Conservation (phyloP, 1,140 invertebrate species). For the Brachionus rotundiformis region DNA sequence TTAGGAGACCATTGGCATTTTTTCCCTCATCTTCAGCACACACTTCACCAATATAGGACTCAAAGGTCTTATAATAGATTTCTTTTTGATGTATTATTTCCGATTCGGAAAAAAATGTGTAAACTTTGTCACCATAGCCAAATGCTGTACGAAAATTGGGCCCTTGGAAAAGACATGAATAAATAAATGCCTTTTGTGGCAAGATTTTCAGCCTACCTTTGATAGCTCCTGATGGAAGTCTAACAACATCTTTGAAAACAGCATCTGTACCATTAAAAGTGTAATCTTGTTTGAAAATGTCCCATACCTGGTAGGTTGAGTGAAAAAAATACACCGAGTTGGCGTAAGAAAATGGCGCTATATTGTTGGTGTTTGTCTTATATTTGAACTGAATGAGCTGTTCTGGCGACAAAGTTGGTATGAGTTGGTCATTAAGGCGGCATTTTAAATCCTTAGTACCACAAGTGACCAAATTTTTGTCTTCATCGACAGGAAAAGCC, state of each 20-base stretch:
- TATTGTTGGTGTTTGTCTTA: neutral
- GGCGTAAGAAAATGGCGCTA: neutral
- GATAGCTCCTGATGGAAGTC: neutral
- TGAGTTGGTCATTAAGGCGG: neutral
- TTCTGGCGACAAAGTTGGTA: neutral
- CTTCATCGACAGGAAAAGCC: neutral
- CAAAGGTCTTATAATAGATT: neutral
- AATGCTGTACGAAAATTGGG: constrained; percentile 22
- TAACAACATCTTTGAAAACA: neutral
- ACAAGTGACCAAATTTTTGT: constrained; percentile 15
- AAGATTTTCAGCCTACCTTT: constrained; percentile 17
- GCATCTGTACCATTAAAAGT: neutral
- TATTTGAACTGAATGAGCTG: neutral
- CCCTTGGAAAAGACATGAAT: neutral
- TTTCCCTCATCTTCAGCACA: constrained; percentile 33
- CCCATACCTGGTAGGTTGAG: neutral
- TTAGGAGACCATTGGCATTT: neutral
- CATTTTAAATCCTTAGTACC: neutral
- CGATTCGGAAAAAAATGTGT: constrained; percentile 15
- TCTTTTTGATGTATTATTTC: neutral
- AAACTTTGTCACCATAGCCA: constrained; percentile 31
- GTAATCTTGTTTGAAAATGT: constrained; percentile 30
- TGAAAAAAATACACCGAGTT: constrained; percentile 47
- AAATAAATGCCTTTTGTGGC: neutral
- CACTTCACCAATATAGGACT: constrained; percentile 36